Evolutionary conservation across 2,888 invertebrate genomes (phyloP).

Genomic region (Eueremaeus valkanovi): DNA sequence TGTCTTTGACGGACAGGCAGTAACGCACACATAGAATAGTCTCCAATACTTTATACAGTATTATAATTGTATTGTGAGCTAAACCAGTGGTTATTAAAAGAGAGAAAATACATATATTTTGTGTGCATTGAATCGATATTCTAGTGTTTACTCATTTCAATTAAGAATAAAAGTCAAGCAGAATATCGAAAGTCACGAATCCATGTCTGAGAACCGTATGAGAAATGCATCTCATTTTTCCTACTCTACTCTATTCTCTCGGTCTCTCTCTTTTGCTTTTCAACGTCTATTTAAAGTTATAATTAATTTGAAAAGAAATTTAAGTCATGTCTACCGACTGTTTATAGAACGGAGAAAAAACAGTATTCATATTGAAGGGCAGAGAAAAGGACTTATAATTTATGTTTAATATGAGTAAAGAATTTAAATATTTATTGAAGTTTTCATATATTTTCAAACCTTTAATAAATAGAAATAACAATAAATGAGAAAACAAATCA

Average conservation of each 20-base stretch:
- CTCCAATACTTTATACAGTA: not conserved
- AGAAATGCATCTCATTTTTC: not conserved
- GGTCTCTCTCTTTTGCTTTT: conserved; percentile 4
- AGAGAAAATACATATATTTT: conserved; percentile 23
- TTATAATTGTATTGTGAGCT: conserved; percentile 12
- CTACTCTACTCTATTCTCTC: not conserved
- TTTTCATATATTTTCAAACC: conserved; percentile 16
- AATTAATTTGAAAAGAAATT: conserved; percentile 29
- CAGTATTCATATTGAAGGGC: not conserved
- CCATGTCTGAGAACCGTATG: conserved; percentile 7
- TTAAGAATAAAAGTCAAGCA: conserved; percentile 18
- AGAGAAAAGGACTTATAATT: conserved; percentile 12
- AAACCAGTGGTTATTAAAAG: not conserved
- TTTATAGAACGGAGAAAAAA: not conserved
- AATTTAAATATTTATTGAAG: conserved; percentile 28
- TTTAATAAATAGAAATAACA: conserved; percentile 29
- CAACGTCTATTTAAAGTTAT: conserved; percentile 4
- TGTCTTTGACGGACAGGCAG: conserved; percentile 22
- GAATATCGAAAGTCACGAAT: conserved; percentile 22
- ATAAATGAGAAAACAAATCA: conserved; percentile 19
- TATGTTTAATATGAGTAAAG: conserved; percentile 2
- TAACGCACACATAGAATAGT: not conserved
- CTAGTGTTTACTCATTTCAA: conserved; percentile 26
- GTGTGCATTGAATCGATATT: conserved; percentile 21
- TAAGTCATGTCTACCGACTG: not conserved